A percentile compares a stretch with the other conserved stretches of the same genome.
Conservation (phyloP, 2,113 vertebrate species). For the Copsychus sechellarum region DNA sequence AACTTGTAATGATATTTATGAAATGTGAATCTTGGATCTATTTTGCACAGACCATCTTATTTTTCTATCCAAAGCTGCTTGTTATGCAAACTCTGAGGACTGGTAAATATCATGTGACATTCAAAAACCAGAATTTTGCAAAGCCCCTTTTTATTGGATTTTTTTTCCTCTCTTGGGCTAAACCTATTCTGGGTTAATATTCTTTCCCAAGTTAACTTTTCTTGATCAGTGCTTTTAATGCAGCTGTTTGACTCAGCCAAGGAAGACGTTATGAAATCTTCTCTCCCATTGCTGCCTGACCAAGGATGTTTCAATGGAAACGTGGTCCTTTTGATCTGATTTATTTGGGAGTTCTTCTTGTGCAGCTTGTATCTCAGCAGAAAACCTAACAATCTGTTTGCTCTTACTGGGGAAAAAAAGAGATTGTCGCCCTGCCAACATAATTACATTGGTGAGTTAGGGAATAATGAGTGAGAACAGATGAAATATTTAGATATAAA, state of each 20-base stretch:
- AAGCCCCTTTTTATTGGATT: background rate
- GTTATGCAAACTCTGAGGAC: background rate
- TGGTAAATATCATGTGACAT: background rate
- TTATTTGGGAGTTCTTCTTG: background rate
- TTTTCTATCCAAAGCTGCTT: background rate
- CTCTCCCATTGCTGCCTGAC: background rate
- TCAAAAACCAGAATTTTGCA: background rate
- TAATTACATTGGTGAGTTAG: conserved; percentile 48
- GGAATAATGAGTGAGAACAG: conserved; percentile 54
- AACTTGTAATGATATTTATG: background rate
- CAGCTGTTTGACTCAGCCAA: background rate
- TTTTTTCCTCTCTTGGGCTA: background rate
- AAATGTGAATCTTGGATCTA: background rate
- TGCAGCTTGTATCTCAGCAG: conserved; percentile 23
- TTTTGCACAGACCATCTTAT: background rate
- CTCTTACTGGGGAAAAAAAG: background rate
- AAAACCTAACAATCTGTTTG: conserved; percentile 49
- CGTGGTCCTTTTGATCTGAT: background rate
- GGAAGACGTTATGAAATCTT: background rate
- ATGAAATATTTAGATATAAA: conserved; percentile 67
- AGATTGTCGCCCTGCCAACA: conserved; percentile 28
- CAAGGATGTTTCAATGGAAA: background rate
- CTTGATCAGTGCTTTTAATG: background rate
- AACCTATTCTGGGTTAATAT: background rate
- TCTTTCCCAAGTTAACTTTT: background rate